Conservation (phyloP, 2,113 vertebrate species). For the Baryphthengus martii region DNA sequence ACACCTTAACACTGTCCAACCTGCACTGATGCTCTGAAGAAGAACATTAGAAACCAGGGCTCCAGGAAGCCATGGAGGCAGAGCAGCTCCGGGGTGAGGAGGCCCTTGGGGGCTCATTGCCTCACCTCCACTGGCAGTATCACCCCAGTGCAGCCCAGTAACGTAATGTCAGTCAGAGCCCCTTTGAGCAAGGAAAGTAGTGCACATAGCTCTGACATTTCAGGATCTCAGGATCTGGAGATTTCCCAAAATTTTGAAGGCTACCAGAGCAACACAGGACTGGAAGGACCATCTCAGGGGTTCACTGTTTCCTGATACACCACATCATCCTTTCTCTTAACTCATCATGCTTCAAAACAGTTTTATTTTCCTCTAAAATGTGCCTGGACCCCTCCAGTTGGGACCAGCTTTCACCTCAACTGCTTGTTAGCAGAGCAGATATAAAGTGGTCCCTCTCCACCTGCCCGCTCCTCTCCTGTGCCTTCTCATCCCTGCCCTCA, state of each 20-base stretch:
- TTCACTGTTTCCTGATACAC: not conserved
- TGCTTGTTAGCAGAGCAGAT: not conserved
- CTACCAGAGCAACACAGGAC: not conserved
- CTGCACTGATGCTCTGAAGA: not conserved
- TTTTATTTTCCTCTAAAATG: not conserved
- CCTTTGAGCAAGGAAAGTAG: not conserved
- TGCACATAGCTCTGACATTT: not conserved
- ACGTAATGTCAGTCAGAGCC: accelerated
- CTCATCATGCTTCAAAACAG: accelerated
- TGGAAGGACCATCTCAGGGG: not conserved
- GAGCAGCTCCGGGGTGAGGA: accelerated
- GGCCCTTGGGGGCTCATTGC: not conserved
- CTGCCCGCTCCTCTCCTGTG: not conserved
- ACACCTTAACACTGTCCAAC: not conserved
- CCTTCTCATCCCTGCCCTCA: not conserved
- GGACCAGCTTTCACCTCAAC: not conserved
- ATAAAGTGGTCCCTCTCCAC: not conserved
- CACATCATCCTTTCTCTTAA: not conserved
- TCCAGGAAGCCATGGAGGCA: not conserved
- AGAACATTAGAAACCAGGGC: accelerated
- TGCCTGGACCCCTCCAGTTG: not conserved
- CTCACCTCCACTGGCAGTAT: not conserved
- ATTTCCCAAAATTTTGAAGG: not conserved
- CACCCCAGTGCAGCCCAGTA: not conserved
- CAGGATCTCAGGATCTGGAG: not conserved